These are phyloP conservation scores for Oenanthe melanoleuca DNA, from an alignment of 2,113 vertebrate genomes.

Conservation along the genomic window DNA sequence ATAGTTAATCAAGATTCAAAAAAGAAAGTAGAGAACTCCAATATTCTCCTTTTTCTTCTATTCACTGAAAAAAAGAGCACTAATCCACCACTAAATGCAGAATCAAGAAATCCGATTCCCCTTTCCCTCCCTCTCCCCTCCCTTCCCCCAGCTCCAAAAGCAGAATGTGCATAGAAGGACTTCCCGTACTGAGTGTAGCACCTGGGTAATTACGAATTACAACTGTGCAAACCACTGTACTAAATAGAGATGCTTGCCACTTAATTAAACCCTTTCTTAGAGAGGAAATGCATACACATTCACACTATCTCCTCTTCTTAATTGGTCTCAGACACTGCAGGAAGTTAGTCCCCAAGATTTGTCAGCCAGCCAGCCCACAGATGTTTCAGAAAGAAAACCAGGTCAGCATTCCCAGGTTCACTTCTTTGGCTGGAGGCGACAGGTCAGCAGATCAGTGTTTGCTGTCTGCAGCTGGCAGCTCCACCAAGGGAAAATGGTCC, in stretches of 20 bases:
- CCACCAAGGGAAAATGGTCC: neutral
- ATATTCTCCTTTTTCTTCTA: slow-evolving; percentile 50
- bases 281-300: slow-evolving; percentile 29
- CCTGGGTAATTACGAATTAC: slow-evolving; percentile 36
- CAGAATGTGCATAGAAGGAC: slow-evolving; percentile 12
- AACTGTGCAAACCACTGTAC: slow-evolving; percentile 9
- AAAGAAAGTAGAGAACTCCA: slow-evolving; percentile 39
- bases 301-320: slow-evolving; percentile 39
- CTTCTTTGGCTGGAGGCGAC: neutral
- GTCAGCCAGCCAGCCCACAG: slow-evolving; percentile 50
- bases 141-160: slow-evolving; percentile 9
- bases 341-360: slow-evolving; percentile 21
- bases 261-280: slow-evolving; percentile 54
- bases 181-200: neutral
- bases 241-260: slow-evolving; percentile 42
- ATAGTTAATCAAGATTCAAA: slow-evolving; percentile 61
- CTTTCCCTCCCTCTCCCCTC: slow-evolving; percentile 23
- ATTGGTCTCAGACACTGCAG: slow-evolving; percentile 53
- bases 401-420: slow-evolving; percentile 57
- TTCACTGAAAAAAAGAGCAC: slow-evolving; percentile 38
- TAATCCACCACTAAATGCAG: slow-evolving; percentile 64
- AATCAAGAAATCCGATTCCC: slow-evolving; percentile 63
- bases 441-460: slow-evolving; percentile 59
- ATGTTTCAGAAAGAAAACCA: slow-evolving; percentile 29
- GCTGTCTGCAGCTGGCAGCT: slow-evolving; percentile 35